A percentile compares a stretch with the other conserved stretches of the same genome.
These are phyloP conservation scores for Anolis apletophallus DNA, from an alignment of 2,797 vertebrate species.

Conservation along the genomic window DNA sequence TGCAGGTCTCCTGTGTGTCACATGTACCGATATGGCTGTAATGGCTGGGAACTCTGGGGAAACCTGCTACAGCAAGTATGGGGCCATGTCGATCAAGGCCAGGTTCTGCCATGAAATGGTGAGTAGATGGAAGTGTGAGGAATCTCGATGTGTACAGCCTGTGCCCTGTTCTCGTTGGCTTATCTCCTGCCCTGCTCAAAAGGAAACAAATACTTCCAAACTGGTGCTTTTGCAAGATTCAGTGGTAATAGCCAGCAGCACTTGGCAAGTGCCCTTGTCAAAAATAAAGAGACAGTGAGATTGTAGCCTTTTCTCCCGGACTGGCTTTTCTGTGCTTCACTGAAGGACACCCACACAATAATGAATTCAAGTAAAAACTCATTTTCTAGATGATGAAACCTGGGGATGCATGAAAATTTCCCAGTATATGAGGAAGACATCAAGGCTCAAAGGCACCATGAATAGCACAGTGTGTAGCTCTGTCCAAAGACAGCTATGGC, in stretches of 20 bases:
- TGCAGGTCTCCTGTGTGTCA: conserved; percentile 89
- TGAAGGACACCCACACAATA: not conserved
- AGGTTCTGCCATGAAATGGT: conserved; percentile 96
- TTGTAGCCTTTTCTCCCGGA: not conserved
- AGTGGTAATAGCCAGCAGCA: not conserved
- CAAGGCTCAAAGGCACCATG: not conserved
- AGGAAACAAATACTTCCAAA: not conserved
- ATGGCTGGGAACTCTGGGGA: conserved; percentile 91
- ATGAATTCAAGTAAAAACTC: not conserved
- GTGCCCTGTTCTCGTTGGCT: not conserved
- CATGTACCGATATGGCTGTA: conserved; percentile 94
- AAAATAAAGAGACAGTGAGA: not conserved
- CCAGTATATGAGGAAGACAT: not conserved
- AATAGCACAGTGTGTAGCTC: too few relatives aligned
- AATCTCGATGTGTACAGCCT: not conserved
- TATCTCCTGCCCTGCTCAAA: not conserved
- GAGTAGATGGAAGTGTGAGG: conserved; percentile 52
- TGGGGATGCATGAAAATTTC: not conserved
- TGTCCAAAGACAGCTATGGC: not conserved
- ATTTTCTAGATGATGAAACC: not conserved
- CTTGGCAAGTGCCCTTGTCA: not conserved
- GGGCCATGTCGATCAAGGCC: conserved; percentile 90
- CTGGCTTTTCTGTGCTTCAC: not conserved
- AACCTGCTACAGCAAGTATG: conserved; percentile 94
- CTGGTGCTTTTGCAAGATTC: not conserved